A percentile compares a stretch with the other conserved stretches of the same genome.
These are phyloP conservation scores for Pissodes strobi DNA, from an alignment of 1,140 invertebrate species.

Conservation along the genomic window DNA sequence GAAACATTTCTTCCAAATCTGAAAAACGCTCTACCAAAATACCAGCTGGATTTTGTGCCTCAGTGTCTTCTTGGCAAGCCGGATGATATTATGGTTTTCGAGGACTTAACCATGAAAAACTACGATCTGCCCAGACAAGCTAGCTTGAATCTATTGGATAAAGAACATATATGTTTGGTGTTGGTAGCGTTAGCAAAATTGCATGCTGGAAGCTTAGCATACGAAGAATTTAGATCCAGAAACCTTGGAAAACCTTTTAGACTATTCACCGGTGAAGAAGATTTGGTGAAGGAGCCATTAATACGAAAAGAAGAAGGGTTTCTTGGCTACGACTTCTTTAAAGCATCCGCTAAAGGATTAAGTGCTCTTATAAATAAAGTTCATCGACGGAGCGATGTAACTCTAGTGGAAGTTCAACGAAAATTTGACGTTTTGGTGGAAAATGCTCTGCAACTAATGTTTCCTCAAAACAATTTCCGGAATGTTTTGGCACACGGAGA, in stretches of 20 bases:
- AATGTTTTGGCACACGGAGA: constrained; percentile 65
- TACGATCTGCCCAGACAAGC: constrained; percentile 51
- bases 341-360: constrained; percentile 55
- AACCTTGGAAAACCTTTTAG: constrained; percentile 26
- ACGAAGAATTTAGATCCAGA: constrained; percentile 56
- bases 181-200: constrained; percentile 60
- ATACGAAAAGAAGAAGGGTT: constrained; percentile 54
- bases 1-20: constrained; percentile 55
- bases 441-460: constrained; percentile 55
- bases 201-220: constrained; percentile 62
- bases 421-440: constrained; percentile 49
- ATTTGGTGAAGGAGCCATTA: constrained; percentile 58
- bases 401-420: constrained; percentile 48
- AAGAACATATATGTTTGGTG: constrained; percentile 58
- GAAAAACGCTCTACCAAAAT: constrained; percentile 4
- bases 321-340: constrained; percentile 54
- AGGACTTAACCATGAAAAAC: constrained; percentile 55
- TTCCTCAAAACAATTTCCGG: constrained; percentile 57
- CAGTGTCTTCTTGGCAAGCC: constrained; percentile 56
- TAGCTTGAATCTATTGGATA: constrained; percentile 54
- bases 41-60: constrained; percentile 50
- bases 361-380: constrained; percentile 57
- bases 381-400: constrained; percentile 40
- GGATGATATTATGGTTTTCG: constrained; percentile 57
- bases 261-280: constrained; percentile 56